Conservation (phyloP, 2,888 invertebrate species). For the Diploptera punctata region DNA sequence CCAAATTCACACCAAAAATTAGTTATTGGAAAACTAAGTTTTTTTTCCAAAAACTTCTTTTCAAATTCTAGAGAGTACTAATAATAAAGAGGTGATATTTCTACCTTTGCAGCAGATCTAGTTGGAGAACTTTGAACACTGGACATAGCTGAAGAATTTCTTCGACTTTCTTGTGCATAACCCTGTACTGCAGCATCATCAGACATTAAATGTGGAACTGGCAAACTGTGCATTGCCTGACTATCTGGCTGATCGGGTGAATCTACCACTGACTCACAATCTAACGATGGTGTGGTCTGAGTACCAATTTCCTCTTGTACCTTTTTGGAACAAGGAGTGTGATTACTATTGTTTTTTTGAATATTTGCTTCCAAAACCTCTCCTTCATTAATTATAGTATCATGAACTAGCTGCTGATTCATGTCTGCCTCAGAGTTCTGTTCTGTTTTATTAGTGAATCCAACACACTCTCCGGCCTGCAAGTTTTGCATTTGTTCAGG, state of each 20-base stretch:
- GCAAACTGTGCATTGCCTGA: neutral
- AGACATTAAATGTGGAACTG: neutral
- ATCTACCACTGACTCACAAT: neutral
- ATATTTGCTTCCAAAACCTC: neutral
- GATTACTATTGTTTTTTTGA: too few relatives aligned
- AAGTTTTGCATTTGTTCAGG: neutral
- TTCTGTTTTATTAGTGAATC: too few relatives aligned
- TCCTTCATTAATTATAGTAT: constrained; percentile 7
- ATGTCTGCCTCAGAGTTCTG: neutral
- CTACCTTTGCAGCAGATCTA: constrained; percentile 9
- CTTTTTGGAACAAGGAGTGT: neutral
- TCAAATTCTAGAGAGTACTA: too few relatives aligned
- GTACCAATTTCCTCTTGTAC: constrained; percentile 23
- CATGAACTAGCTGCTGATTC: neutral
- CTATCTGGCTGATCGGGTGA: neutral
- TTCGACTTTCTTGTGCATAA: neutral
- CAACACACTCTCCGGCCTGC: neutral
- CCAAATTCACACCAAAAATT: too few relatives aligned
- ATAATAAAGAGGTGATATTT: too few relatives aligned
- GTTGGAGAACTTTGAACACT: constrained; percentile 23
- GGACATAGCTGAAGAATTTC: constrained; percentile 17
- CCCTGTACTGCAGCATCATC: neutral
- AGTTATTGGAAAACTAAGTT: too few relatives aligned
- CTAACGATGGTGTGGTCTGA: constrained; percentile 18
- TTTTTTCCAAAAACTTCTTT: too few relatives aligned